Evolutionary conservation across 2,113 vertebrate species (phyloP).

Genomic region (Castor canadensis): DNA sequence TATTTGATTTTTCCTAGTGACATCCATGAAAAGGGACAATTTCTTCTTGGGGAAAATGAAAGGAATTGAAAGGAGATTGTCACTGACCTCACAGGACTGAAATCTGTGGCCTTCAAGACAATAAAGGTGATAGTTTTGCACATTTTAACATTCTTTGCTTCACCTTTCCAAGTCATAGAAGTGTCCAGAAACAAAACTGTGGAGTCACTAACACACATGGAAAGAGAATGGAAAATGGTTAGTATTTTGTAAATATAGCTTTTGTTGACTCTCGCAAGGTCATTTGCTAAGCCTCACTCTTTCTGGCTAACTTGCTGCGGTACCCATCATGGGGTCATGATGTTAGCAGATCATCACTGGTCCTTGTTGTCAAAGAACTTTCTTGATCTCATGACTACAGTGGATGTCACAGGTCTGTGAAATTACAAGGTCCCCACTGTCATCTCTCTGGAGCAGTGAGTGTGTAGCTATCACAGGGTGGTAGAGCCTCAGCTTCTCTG

Average conservation of each 20-base stretch:
- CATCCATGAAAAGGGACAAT: neutral
- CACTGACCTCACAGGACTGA: neutral
- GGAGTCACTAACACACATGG: neutral
- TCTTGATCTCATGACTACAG: too few relatives aligned
- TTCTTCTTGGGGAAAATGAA: neutral
- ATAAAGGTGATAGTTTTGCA: neutral
- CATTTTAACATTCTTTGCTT: neutral
- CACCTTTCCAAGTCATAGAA: neutral
- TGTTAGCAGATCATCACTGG: neutral
- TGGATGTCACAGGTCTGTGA: too few relatives aligned
- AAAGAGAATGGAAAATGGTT: neutral
- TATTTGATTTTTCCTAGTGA: too few relatives aligned
- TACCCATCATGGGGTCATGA: too few relatives aligned
- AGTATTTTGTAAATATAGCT: neutral
- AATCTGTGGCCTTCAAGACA: neutral
- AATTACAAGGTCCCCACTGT: neutral
- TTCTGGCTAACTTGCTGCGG: neutral
- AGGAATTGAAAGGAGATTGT: neutral
- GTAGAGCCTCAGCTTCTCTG: neutral
- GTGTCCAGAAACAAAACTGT: neutral
- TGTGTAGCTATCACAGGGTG: accelerated
- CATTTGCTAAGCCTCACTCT: neutral
- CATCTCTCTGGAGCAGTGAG: too few relatives aligned
- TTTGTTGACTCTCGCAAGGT: neutral
- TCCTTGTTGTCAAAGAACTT: neutral